A percentile compares a stretch with the other conserved stretches of the same genome.
Conservation (phyloP, 2,888 invertebrate genomes). For the Phytoseiulus persimilis region DNA sequence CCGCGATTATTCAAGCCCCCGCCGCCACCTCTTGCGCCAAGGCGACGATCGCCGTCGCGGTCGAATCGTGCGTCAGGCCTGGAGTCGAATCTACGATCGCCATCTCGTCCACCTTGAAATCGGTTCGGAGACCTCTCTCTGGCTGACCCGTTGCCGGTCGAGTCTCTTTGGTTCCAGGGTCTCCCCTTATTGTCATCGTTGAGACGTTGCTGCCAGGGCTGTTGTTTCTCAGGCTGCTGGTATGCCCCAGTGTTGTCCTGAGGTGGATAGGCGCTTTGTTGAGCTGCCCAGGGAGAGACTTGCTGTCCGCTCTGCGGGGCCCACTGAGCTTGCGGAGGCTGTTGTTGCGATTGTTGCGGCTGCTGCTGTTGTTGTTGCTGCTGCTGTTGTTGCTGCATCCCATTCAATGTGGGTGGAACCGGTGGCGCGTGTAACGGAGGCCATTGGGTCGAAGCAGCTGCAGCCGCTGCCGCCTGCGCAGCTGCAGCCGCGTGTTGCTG, state of each 20-base stretch:
- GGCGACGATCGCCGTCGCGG: slow-evolving; percentile 41
- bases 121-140: slow-evolving; percentile 45
- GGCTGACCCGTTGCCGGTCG: slow-evolving; percentile 18
- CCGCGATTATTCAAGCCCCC: not conserved
- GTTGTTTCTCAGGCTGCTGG: not conserved
- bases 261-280: slow-evolving; percentile 37
- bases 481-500: slow-evolving; percentile 14
- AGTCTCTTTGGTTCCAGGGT: not conserved
- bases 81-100: slow-evolving; percentile 48
- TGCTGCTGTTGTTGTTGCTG: slow-evolving; percentile 34
- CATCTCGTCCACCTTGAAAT: slow-evolving; percentile 43
- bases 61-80: slow-evolving; percentile 46
- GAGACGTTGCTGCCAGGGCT: slow-evolving; percentile 9
- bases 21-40: not conserved
- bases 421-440: slow-evolving; percentile 31
- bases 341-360: slow-evolving; percentile 22
- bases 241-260: slow-evolving; percentile 27
- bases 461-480: not conserved
- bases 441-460: slow-evolving; percentile 13
- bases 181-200: not conserved
- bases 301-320: not conserved
- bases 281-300: not conserved
- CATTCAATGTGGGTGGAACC: slow-evolving; percentile 14
- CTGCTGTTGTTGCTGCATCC: slow-evolving; percentile 40
- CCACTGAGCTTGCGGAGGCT: slow-evolving; percentile 30